Conservation (phyloP, 2,888 invertebrate species). For the Plagiodera versicolora region DNA sequence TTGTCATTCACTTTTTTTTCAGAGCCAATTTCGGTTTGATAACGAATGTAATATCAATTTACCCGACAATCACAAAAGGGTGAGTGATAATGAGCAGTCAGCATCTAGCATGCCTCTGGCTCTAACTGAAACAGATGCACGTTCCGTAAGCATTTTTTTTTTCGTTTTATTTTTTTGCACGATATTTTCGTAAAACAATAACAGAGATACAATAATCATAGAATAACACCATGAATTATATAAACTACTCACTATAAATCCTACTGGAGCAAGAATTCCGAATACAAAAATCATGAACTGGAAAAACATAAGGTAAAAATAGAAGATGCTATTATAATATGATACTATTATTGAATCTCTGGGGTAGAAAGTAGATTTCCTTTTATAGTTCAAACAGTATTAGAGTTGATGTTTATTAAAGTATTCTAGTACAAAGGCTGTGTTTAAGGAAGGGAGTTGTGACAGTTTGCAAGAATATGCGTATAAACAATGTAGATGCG, state of each 20-base stretch:
- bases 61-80: constrained; percentile 98
- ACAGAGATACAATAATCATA: neutral
- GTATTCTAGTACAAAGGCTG: too few relatives aligned
- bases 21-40: constrained; percentile 99
- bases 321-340: too few relatives aligned
- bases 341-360: neutral
- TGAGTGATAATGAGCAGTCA: constrained; percentile 66
- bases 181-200: constrained; percentile 1
- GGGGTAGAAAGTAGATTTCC: neutral
- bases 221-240: too few relatives aligned
- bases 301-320: too few relatives aligned
- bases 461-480: too few relatives aligned
- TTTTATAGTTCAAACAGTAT: neutral
- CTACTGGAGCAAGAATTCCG: too few relatives aligned
- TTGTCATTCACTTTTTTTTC: too few relatives aligned
- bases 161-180: constrained; percentile 34
- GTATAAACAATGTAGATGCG: too few relatives aligned
- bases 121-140: constrained; percentile 53
- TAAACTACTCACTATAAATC: too few relatives aligned
- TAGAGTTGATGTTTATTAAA: neutral
- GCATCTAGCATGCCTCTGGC: constrained; percentile 50
- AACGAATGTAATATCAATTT: constrained; percentile 98
- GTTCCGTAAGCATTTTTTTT: constrained; percentile 62
- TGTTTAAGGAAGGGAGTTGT: too few relatives aligned
- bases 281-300: too few relatives aligned